Percentiles rank a stretch among this genome's conserved stretches.
phyloP scores from a whole-genome alignment of 2,888 invertebrate species.

The Hemaris fuciformis region DNA sequence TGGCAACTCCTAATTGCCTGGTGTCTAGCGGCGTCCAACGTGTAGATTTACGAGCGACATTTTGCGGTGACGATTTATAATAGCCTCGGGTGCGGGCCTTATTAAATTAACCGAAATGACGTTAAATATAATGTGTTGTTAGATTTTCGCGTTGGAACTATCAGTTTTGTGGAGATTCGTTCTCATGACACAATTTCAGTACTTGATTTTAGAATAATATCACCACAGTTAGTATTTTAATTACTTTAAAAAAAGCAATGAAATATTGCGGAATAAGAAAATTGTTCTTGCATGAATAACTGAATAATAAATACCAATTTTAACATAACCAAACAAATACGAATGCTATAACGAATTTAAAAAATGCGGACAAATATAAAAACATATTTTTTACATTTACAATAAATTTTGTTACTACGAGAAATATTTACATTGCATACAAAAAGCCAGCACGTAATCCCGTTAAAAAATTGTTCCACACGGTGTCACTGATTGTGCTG shows the following conservation, averaged over 20 bases:
- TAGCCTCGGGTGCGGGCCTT: conserved; percentile 28
- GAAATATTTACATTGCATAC: background rate
- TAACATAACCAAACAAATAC: too few relatives aligned
- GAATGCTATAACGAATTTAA: too few relatives aligned
- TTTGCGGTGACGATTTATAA: conserved; percentile 48
- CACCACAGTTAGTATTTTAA: too few relatives aligned
- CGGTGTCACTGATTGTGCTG: background rate
- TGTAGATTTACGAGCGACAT: conserved; percentile 57
- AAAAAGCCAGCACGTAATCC: background rate
- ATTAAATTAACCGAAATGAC: conserved; percentile 44
- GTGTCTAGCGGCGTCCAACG: conserved; percentile 49
- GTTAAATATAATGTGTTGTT: conserved; percentile 33
- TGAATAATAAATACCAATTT: too few relatives aligned
- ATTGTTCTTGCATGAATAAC: too few relatives aligned
- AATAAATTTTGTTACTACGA: background rate
- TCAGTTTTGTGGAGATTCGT: background rate
- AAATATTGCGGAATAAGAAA: too few relatives aligned
- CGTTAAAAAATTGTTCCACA: background rate
- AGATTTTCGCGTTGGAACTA: conserved; percentile 12
- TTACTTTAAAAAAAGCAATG: too few relatives aligned
- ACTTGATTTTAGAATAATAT: too few relatives aligned
- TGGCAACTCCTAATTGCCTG: conserved; percentile 41
- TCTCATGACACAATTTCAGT: background rate
- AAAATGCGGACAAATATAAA: background rate
- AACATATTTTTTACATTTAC: background rate